Conservation (phyloP, 1,140 invertebrate species). For the Caenorhabditis inopinata region DNA sequence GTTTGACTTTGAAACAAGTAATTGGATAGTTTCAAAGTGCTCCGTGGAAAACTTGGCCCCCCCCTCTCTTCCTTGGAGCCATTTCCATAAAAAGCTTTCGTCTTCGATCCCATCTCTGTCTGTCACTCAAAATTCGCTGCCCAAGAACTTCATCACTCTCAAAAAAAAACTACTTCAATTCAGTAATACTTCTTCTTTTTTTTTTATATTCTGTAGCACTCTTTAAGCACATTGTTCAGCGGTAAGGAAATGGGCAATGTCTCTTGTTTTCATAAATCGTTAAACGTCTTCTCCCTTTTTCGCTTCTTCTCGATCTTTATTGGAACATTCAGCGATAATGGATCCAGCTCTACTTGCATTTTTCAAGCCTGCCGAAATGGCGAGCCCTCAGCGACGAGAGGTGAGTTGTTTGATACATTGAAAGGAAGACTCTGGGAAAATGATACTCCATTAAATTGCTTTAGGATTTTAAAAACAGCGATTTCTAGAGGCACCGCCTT, state of each 20-base stretch:
- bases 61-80: background rate
- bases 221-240: background rate
- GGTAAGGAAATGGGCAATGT: background rate
- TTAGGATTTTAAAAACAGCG: too few species aligned
- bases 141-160: too few species aligned
- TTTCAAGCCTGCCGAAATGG: conserved; percentile 8
- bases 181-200: background rate
- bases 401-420: background rate
- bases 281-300: too few species aligned
- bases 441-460: too few species aligned
- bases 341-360: conserved; percentile 16
- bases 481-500: too few species aligned
- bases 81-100: background rate
- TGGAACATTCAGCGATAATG: background rate
- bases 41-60: too few species aligned
- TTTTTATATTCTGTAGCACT: background rate
- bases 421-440: too few species aligned
- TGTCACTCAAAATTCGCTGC: too few species aligned
- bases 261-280: too few species aligned
- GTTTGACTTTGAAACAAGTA: too few species aligned
- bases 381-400: conserved; percentile 3
- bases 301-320: background rate
- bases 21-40: too few species aligned
- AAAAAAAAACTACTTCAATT: conserved; percentile 21
- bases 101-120: background rate